Percentiles rank a stretch among this genome's conserved stretches.
Evolutionary conservation across 2,113 vertebrate genomes (phyloP).

Genomic region (Psammodynastes pulverulentus): DNA sequence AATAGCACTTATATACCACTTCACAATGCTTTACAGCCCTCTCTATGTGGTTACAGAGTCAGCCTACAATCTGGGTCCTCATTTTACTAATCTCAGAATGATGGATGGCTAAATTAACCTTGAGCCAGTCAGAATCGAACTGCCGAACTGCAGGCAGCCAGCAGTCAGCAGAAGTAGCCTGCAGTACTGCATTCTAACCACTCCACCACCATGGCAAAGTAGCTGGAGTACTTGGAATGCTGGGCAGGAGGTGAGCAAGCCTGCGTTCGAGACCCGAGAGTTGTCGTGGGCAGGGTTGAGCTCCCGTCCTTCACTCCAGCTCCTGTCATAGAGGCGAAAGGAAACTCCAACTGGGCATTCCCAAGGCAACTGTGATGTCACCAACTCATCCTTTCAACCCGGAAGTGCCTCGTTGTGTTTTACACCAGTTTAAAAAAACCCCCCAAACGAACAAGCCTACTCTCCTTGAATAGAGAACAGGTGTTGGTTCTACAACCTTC

Average conservation of each 20-base stretch:
- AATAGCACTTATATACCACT: no score
- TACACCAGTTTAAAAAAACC: background rate
- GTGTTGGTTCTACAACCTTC: background rate
- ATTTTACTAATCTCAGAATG: no score
- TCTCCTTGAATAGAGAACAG: background rate
- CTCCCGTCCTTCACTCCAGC: background rate
- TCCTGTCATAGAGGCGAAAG: background rate
- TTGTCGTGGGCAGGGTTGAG: background rate
- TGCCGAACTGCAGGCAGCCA: no score
- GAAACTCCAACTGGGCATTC: background rate
- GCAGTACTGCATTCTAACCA: no score
- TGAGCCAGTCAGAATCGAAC: no score
- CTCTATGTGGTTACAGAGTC: no score
- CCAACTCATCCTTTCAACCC: background rate
- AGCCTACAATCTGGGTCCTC: no score
- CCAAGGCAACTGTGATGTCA: background rate
- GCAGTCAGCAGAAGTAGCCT: no score
- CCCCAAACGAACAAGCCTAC: background rate
- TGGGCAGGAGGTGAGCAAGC: background rate
- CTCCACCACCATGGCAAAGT: no score
- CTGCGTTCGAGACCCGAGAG: background rate
- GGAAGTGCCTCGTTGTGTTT: no score
- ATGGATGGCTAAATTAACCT: no score
- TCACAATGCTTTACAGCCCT: no score
- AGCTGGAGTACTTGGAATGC: background rate